Base-by-base conservation (phyloP, 2,797 vertebrate genomes). In the Chelonia mydas region DNA sequence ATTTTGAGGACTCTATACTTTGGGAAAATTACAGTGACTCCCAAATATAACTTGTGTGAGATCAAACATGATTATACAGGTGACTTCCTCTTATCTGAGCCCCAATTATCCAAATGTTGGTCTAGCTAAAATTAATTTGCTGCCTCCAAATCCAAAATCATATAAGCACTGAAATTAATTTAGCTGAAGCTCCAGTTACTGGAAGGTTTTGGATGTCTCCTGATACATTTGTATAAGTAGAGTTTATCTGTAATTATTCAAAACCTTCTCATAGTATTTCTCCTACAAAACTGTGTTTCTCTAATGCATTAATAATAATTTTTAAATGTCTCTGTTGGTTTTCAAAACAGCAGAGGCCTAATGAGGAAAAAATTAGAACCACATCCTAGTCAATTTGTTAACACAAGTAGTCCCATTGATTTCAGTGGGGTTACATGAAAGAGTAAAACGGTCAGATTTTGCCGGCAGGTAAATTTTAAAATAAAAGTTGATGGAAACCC, bases 401-500 rank as follows among this genome's bases (percentile, higher is more conserved):
- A 85, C 33, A 90, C 11, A 33, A 81, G 84, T 33, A 37, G 7
- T 85, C 15, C 11, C 21, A 92, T 65, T 92, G 86, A 88, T 96
- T 95, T 83, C 37, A 94, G 65, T 25, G 86, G 50, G 93, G 90
- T 82, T 77, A 92, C 50, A 77, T 0, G 0, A 81, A 65, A 61
- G 86, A 72, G 25, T 82, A 74, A 96, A 96, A 93, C 11, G 31
- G 94, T 12, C 5, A 92, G 57, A 25, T 88, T 95, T 86, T 94
- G 76, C 57, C 72, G 45, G 19, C n/a, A 88, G 61, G 11, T 90
- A 94, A 95, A 61, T 5, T 1, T 92, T 94, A 92, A 89, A 92
- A 84, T 92, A 88, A 79, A 95, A 88, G 7, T 28, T 86, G 80
- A 83, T 96, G n/a, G 77, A 94, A 94, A 93, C 54, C 28, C 88